Conservation (phyloP, 2,888 invertebrate genomes). For the Apamea crenata region DNA sequence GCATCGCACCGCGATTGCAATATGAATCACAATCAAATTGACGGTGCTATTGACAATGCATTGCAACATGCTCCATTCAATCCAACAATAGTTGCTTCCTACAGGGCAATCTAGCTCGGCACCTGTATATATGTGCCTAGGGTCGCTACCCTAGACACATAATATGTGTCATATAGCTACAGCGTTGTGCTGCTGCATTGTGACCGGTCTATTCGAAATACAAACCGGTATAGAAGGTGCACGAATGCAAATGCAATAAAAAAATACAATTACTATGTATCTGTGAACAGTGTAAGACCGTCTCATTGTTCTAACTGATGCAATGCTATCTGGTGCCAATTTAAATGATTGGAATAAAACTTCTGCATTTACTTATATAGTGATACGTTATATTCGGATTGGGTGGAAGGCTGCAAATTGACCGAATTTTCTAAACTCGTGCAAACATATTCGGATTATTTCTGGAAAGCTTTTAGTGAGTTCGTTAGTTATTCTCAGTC, state of each 20-base stretch:
- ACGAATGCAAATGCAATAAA: neutral
- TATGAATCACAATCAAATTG: neutral
- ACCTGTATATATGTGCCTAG: neutral
- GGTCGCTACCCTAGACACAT: no score
- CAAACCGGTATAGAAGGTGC: neutral
- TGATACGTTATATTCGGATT: neutral
- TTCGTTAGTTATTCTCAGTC: slow-evolving; percentile 36
- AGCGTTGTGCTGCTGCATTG: neutral
- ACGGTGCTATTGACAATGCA: neutral
- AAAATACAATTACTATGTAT: neutral
- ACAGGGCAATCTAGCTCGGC: neutral
- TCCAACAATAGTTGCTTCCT: neutral
- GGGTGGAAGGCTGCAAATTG: neutral
- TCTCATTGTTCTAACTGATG: neutral
- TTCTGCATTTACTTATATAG: neutral
- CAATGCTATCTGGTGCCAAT: neutral
- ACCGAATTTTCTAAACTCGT: slow-evolving; percentile 2
- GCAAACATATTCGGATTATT: slow-evolving; percentile 25
- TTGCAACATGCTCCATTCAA: neutral
- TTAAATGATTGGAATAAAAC: neutral
- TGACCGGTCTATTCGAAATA: neutral
- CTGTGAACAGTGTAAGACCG: neutral
- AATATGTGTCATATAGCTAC: no score
- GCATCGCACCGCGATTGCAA: no score
- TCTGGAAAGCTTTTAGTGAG: slow-evolving; percentile 49